Percentiles rank a stretch among this genome's conserved stretches.
These are phyloP conservation scores for Bellardia pandia DNA, from an alignment of 2,888 invertebrate species.

Conservation along the genomic window DNA sequence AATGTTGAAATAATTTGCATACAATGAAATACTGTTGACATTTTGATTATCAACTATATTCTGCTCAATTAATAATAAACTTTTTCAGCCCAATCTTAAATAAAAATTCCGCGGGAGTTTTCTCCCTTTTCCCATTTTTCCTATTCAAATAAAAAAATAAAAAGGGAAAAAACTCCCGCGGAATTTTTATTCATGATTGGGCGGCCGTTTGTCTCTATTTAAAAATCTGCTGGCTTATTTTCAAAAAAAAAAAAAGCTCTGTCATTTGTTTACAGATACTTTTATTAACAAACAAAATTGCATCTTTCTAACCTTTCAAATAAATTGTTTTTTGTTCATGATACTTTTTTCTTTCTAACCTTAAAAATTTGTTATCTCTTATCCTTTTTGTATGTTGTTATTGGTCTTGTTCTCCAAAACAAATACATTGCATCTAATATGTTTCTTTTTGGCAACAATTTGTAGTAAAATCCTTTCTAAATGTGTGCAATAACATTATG, in stretches of 20 bases:
- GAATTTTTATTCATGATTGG: too few relatives aligned
- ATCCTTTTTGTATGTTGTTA: constrained; percentile 21
- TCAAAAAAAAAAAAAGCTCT: not conserved
- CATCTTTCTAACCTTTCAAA: not conserved
- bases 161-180: too few relatives aligned
- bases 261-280: not conserved
- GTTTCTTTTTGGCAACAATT: constrained; percentile 8
- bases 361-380: constrained; percentile 11
- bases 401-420: constrained; percentile 10
- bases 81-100: too few relatives aligned
- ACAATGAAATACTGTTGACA: not conserved
- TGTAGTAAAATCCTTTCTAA: constrained; percentile 22
- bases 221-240: not conserved
- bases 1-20: too few relatives aligned
- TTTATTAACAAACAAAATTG: constrained; percentile 11
- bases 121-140: too few relatives aligned
- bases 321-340: not conserved
- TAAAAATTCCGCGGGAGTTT: too few relatives aligned
- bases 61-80: not conserved
- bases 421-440: constrained; percentile 32
- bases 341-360: not conserved
- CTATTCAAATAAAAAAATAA: too few relatives aligned
- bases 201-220: not conserved
- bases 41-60: not conserved
- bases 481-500: constrained; percentile 20